A percentile compares a stretch with the other conserved stretches of the same genome.
Conservation (phyloP, 2,113 vertebrate species). For the Toxostoma redivivum region DNA sequence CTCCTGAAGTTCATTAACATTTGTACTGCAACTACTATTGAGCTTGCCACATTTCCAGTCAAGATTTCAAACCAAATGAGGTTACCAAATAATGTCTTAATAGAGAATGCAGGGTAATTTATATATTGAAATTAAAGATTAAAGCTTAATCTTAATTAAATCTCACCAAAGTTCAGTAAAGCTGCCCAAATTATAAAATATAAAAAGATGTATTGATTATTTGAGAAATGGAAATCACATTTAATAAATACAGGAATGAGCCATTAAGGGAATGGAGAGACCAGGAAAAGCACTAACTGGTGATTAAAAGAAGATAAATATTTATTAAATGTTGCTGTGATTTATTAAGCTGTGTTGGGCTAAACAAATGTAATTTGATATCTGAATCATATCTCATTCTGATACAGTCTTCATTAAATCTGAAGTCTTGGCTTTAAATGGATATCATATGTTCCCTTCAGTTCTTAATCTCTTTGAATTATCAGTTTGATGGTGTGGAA, state of each 20-base stretch:
- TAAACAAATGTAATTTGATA: slow-evolving; percentile 77
- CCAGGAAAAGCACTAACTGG: slow-evolving; percentile 66
- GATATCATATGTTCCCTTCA: slow-evolving; percentile 68
- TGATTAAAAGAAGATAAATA: slow-evolving; percentile 79
- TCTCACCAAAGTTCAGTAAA: slow-evolving; percentile 64
- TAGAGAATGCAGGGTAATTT: slow-evolving; percentile 37
- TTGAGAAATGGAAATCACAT: slow-evolving; percentile 70
- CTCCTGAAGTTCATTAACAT: slow-evolving; percentile 26
- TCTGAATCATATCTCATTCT: slow-evolving; percentile 72
- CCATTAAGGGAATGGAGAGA: slow-evolving; percentile 63
- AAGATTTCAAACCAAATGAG: slow-evolving; percentile 44
- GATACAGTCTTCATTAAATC: slow-evolving; percentile 72
- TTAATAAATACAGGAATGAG: slow-evolving; percentile 70
- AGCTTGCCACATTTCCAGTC: slow-evolving; percentile 10
- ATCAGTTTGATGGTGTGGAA: slow-evolving; percentile 70
- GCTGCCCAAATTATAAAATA: slow-evolving; percentile 58
- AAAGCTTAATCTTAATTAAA: slow-evolving; percentile 76
- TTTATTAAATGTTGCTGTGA: slow-evolving; percentile 76
- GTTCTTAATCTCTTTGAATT: slow-evolving; percentile 76
- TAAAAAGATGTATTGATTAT: slow-evolving; percentile 72
- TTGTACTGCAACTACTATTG: slow-evolving; percentile 12
- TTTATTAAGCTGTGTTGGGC: slow-evolving; percentile 72
- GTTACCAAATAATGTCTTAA: slow-evolving; percentile 60
- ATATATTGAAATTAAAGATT: slow-evolving; percentile 68
- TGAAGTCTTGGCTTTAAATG: slow-evolving; percentile 70